Conservation (phyloP, 1,140 invertebrate species). For the Drosophila lacertosa region DNA sequence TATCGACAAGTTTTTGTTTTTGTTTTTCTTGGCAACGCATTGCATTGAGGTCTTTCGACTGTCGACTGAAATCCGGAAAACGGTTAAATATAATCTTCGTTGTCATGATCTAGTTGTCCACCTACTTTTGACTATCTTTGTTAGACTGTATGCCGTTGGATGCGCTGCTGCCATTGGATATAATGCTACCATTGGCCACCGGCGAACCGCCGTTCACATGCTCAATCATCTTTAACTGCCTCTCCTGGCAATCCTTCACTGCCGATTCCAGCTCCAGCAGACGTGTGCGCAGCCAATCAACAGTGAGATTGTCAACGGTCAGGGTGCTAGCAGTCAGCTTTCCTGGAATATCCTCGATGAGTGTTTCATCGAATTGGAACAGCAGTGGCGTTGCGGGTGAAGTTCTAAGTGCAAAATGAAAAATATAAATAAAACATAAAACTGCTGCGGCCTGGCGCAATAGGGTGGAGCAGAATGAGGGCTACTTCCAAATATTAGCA, state of each 20-base stretch:
- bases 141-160: constrained; percentile 84
- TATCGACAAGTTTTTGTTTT: constrained; percentile 90
- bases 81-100: not conserved
- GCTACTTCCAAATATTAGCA: no score
- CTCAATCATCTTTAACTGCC: constrained; percentile 85
- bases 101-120: not conserved
- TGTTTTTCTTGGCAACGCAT: constrained; percentile 92
- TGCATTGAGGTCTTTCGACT: constrained; percentile 85
- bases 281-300: constrained; percentile 92
- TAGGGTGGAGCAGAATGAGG: no score
- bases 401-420: constrained; percentile 85
- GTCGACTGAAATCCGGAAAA: constrained; percentile 51
- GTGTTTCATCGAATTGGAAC: constrained; percentile 93
- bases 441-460: no score
- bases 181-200: constrained; percentile 81
- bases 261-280: constrained; percentile 90
- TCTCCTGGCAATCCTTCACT: constrained; percentile 89
- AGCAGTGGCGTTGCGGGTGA: constrained; percentile 89
- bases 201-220: constrained; percentile 82
- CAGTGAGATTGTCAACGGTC: constrained; percentile 95
- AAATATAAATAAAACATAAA: not conserved
- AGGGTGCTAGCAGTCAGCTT: constrained; percentile 92
- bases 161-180: constrained; percentile 80
- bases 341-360: constrained; percentile 93
- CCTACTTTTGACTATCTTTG: constrained; percentile 83